These are phyloP conservation scores for Bolinopsis microptera DNA, from an alignment of 37 sponge, comb jelly and placozoan genomes.

Conservation along the genomic window DNA sequence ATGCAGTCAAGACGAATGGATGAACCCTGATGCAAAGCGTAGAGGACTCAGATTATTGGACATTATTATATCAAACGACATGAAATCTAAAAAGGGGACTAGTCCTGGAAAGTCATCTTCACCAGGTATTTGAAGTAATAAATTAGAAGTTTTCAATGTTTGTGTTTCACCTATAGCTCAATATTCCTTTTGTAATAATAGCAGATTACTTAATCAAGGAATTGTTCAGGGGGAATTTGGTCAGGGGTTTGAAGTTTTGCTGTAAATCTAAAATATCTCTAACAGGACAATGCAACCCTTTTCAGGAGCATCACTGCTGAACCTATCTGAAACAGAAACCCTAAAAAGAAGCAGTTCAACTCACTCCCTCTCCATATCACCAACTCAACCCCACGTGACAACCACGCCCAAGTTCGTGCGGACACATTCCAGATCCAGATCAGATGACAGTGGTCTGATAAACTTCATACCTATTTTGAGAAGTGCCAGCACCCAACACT, in stretches of 20 bases:
- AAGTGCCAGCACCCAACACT: not conserved
- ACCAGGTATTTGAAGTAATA: too few species aligned
- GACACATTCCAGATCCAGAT: conserved; percentile 3
- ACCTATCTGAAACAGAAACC: not conserved
- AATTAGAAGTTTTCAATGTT: too few species aligned
- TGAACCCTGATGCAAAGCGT: conserved; percentile 47
- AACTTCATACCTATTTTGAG: not conserved
- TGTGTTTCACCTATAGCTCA: too few species aligned
- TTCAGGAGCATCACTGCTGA: not conserved
- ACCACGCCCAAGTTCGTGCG: not conserved
- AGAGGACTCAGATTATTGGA: not conserved
- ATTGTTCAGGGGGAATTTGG: too few species aligned
- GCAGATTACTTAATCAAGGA: too few species aligned
- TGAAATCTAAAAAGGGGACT: not conserved
- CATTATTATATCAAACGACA: not conserved
- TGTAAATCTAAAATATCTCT: too few species aligned
- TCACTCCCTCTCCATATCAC: not conserved
- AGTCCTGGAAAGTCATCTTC: not conserved
- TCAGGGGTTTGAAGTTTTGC: too few species aligned
- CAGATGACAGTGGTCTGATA: conserved; percentile 15
- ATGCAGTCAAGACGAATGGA: not conserved
- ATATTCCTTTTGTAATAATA: too few species aligned
- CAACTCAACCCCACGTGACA: not conserved
- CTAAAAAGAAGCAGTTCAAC: not conserved
- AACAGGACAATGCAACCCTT: too few species aligned